Evolutionary conservation across 2,113 vertebrate species (phyloP).

Genomic region (Crotophaga sulcirostris): DNA sequence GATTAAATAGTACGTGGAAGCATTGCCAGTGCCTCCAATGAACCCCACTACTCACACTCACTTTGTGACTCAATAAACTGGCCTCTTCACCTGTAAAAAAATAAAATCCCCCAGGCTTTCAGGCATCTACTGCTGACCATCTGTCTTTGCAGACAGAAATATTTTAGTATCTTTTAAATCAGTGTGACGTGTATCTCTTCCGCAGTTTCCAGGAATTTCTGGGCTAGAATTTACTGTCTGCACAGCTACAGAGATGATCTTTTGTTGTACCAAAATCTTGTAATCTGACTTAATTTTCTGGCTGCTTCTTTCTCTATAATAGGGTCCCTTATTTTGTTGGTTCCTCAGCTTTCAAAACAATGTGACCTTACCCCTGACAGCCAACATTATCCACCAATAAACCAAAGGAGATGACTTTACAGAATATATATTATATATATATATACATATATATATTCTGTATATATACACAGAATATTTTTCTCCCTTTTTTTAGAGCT

Average conservation of each 20-base stretch:
- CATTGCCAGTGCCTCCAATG: fast-evolving
- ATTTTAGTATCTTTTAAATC: not conserved
- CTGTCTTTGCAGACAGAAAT: not conserved
- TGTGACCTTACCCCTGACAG: not conserved
- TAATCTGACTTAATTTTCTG: not conserved
- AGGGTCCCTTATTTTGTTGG: not conserved
- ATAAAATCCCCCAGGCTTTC: not conserved
- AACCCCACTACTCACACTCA: not conserved
- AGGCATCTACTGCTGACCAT: not conserved
- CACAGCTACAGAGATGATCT: not conserved
- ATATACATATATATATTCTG: too few relatives aligned
- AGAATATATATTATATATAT: not conserved
- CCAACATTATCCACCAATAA: not conserved
- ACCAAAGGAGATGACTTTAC: not conserved
- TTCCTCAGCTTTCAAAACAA: not conserved
- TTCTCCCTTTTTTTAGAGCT: not conserved
- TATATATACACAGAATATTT: not conserved
- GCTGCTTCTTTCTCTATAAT: not conserved
- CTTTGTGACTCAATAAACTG: not conserved
- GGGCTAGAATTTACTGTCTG: not conserved
- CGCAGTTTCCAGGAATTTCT: not conserved
- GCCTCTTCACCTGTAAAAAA: not conserved
- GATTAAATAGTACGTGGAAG: not conserved
- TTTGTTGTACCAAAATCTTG: not conserved
- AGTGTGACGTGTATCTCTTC: not conserved